Conservation (phyloP, 2,888 invertebrate genomes). For the Agonopterix heracliana region DNA sequence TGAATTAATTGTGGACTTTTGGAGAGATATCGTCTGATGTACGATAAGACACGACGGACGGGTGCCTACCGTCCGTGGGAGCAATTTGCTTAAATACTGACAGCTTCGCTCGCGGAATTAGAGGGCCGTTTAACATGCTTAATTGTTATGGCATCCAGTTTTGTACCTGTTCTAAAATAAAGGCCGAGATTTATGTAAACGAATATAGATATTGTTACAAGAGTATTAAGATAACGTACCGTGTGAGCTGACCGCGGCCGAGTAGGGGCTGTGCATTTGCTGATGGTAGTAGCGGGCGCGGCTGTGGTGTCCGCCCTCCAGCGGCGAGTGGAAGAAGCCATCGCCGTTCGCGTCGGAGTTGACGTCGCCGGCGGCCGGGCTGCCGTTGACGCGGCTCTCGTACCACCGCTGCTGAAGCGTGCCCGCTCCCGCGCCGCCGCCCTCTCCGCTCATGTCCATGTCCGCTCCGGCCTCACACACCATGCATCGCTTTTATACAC, state of each 20-base stretch:
- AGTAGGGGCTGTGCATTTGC: slow-evolving; percentile 75
- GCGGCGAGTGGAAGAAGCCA: slow-evolving; percentile 74
- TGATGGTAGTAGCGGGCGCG: slow-evolving; percentile 75
- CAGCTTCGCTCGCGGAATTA: slow-evolving; percentile 42
- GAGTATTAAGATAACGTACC: slow-evolving; percentile 38
- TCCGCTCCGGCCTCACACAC: slow-evolving; percentile 69
- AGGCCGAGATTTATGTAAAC: slow-evolving; percentile 5
- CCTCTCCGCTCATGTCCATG: slow-evolving; percentile 74
- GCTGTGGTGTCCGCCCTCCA: slow-evolving; percentile 72
- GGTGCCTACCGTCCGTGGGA: slow-evolving; percentile 47
- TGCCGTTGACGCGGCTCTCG: slow-evolving; percentile 73
- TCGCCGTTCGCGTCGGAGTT: slow-evolving; percentile 71
- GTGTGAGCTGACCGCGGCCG: slow-evolving; percentile 71
- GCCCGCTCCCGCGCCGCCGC: slow-evolving; percentile 56
- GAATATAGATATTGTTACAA: neutral
- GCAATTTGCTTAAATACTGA: slow-evolving; percentile 59
- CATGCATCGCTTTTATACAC: slow-evolving; percentile 72
- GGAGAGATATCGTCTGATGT: slow-evolving; percentile 65
- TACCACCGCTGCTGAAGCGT: slow-evolving; percentile 75
- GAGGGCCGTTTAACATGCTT: slow-evolving; percentile 38
- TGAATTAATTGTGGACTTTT: slow-evolving; percentile 69
- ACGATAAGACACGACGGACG: slow-evolving; percentile 53
- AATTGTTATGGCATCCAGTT: slow-evolving; percentile 44
- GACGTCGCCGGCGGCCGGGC: slow-evolving; percentile 66
- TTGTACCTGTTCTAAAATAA: slow-evolving; percentile 5